A percentile compares a stretch with the other conserved stretches of the same genome.
Evolutionary conservation across 2,113 vertebrate species (phyloP).

Genomic region (Perca fluviatilis): DNA sequence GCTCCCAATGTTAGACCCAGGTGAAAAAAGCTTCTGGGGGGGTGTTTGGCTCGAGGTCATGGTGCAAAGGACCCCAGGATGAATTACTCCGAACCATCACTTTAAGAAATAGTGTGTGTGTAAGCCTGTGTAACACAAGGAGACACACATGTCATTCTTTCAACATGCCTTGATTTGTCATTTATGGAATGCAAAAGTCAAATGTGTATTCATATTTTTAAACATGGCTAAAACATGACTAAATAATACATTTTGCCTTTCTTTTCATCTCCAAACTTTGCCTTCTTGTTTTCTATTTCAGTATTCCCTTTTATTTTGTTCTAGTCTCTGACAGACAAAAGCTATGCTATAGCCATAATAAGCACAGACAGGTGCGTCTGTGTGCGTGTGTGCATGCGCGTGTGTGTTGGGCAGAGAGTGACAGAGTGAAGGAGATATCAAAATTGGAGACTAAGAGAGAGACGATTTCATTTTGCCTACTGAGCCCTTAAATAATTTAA

Average conservation of each 20-base stretch:
- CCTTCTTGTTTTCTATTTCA: not conserved
- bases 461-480: constrained; percentile 70
- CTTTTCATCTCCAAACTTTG: not conserved
- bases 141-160: not conserved
- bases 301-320: not conserved
- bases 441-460: constrained; percentile 48
- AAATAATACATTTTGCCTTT: not conserved
- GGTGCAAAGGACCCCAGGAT: no score
- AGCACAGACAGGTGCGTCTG: not conserved
- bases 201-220: not conserved
- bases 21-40: no score
- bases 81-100: no score
- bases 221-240: not conserved
- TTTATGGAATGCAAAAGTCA: not conserved
- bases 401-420: constrained; percentile 4
- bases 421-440: constrained; percentile 23
- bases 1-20: no score
- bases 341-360: constrained; percentile 23
- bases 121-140: no score
- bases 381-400: not conserved
- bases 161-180: not conserved
- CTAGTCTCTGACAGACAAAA: constrained; percentile 10
- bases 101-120: not conserved
- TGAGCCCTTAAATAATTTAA: constrained; percentile 78
- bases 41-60: no score